Conservation (phyloP, 2,113 vertebrate genomes). For the Ursus arctos region DNA sequence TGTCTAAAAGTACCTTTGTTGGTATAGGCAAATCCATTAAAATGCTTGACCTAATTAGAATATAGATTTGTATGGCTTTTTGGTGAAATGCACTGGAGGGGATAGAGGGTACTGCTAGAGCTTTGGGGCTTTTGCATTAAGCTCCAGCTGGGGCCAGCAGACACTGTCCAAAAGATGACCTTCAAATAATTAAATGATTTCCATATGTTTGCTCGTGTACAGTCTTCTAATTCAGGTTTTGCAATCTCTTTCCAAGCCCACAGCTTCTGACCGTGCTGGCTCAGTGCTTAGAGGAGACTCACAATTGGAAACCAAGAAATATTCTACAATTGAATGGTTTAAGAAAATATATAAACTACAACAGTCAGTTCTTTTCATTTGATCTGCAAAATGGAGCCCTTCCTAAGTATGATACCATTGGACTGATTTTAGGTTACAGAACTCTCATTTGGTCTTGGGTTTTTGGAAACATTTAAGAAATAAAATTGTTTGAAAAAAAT, state of each 20-base stretch:
- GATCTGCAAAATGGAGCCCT: background rate
- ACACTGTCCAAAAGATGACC: slow-evolving; percentile 73
- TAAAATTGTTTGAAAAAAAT: slow-evolving; percentile 6
- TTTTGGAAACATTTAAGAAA: background rate
- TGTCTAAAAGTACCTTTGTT: background rate
- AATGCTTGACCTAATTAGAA: slow-evolving; percentile 61
- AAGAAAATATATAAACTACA: background rate
- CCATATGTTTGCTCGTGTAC: slow-evolving; percentile 40
- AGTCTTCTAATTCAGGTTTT: slow-evolving; percentile 55
- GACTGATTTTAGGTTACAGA: slow-evolving; percentile 47
- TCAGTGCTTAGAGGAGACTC: background rate
- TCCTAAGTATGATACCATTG: background rate
- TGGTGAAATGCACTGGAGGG: slow-evolving; percentile 29
- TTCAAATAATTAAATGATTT: slow-evolving; percentile 77
- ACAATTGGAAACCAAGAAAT: background rate
- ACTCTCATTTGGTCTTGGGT: background rate
- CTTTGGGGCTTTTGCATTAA: slow-evolving; percentile 72
- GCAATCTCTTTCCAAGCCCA: slow-evolving; percentile 23
- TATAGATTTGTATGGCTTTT: slow-evolving; percentile 31
- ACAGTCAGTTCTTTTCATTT: background rate
- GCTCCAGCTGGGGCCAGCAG: slow-evolving; percentile 58
- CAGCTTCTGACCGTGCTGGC: slow-evolving; percentile 12
- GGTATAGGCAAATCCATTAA: slow-evolving; percentile 20
- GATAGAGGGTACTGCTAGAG: background rate
- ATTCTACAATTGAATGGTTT: background rate